phyloP scores from a whole-genome alignment of 2,888 invertebrate genomes.

The Panorpa germanica region DNA sequence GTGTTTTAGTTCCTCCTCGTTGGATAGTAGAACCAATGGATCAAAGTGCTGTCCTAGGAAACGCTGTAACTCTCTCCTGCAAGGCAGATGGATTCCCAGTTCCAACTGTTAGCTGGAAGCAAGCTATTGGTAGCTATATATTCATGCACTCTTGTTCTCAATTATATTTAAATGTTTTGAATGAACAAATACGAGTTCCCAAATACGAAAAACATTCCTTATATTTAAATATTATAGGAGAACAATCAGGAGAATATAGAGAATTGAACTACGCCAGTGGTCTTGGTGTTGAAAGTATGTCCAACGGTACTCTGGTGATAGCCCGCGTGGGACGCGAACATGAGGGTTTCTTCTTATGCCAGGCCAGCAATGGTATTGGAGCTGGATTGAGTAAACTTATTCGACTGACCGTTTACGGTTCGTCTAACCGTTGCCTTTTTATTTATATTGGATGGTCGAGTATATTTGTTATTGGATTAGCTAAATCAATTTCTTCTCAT shows the following conservation, averaged over 20 bases:
- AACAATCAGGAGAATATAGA: slow-evolving; percentile 30
- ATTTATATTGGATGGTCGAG: no score
- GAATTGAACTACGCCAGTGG: slow-evolving; percentile 28
- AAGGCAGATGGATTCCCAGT: slow-evolving; percentile 57
- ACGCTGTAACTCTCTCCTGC: slow-evolving; percentile 45
- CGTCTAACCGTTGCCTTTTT: no score
- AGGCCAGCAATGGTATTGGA: slow-evolving; percentile 39
- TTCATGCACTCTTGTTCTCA: no score
- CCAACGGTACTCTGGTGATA: slow-evolving; percentile 31
- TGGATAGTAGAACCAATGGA: slow-evolving; percentile 56
- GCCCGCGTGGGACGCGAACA: slow-evolving; percentile 30
- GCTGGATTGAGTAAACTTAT: slow-evolving; percentile 40
- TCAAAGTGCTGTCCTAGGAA: slow-evolving; percentile 51
- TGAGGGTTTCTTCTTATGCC: slow-evolving; percentile 34
- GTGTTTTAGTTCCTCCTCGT: slow-evolving; percentile 59
- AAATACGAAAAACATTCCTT: no score
- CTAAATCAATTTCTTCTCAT: slow-evolving; percentile 1
- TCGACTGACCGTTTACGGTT: slow-evolving; percentile 39
- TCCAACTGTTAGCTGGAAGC: slow-evolving; percentile 35
- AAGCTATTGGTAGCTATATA: slow-evolving; percentile 27
- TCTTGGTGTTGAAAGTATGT: slow-evolving; percentile 20
- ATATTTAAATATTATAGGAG: slow-evolving; percentile 15
- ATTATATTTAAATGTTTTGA: no score
- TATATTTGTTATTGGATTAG: no score
- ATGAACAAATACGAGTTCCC: neutral